Evolutionary conservation across 2,888 invertebrate species (phyloP), one percentile per base, ranked within the genome.

Genomic region (Cheilosia impressa): DNA sequence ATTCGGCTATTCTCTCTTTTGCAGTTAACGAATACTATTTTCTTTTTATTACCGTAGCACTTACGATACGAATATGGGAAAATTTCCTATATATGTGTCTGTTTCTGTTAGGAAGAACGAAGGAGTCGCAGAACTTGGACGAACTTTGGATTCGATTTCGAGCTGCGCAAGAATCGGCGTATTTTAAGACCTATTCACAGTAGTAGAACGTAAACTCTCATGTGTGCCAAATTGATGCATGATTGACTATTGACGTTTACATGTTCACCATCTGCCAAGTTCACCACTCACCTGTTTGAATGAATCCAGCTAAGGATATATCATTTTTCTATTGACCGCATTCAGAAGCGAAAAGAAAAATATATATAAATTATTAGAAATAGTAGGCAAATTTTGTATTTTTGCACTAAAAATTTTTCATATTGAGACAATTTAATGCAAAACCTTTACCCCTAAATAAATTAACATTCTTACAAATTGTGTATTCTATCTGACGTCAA

Each of bases 191-290:
- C 13, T 13, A 13, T 38, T 38, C 38, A 38, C 38, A 38, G 38
- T 38, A 31, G 38, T 4, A 4, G 13, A 38, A 13, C 19, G 9
- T n/a, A n/a, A 19, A 17, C 9, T 47, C 6, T 38, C 38, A 38
- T 13, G 7, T 45, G 31, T 34, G 57, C 9, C 38, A 55, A 38
- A 58, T 41, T 76, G 66, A 58, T 58, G 50, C 66, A 27, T 43
- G 2, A 55, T 22, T 63, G 63, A 63, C 63, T 6, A n/a, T n/a
- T n/a, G n/a, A n/a, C n/a, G n/a, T 71, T 52, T 60, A 13, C 0
- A 24, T 19, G 6, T 55, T 34, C 50, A 63, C 50, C 63, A 63
- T 19, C 4, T 31, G 31, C 7, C 7, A 7, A 31, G 31, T 31
- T 31, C 31, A 9, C 9, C 31, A 9, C 9, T 9, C 31, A 31